These are phyloP conservation scores for Lamproptera curius DNA, from an alignment of 2,888 invertebrate genomes.

Conservation along the genomic window DNA sequence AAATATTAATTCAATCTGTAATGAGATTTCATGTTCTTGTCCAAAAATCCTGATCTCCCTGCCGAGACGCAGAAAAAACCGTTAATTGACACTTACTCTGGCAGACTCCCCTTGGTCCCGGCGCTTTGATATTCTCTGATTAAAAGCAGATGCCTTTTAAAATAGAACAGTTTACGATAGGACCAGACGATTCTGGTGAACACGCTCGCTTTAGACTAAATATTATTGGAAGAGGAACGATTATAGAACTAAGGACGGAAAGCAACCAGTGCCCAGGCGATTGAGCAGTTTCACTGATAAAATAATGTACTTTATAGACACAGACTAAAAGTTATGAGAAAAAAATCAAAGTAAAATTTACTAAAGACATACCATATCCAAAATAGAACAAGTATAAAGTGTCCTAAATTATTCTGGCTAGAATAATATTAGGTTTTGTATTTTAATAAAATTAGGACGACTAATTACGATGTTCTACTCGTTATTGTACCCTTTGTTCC, in stretches of 20 bases:
- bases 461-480: too few species aligned
- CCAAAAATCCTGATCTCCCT: not conserved
- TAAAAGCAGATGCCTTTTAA: constrained; percentile 41
- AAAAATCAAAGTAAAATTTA: too few species aligned
- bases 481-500: too few species aligned
- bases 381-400: too few species aligned
- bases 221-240: constrained; percentile 14
- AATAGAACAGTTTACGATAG: constrained; percentile 35
- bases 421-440: too few species aligned
- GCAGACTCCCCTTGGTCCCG: constrained; percentile 21
- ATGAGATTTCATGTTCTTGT: not conserved
- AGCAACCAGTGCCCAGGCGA: constrained; percentile 1
- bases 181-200: constrained; percentile 11
- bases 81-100: constrained; percentile 31
- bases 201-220: constrained; percentile 15
- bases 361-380: too few species aligned
- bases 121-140: constrained; percentile 33
- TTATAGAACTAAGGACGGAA: constrained; percentile 8
- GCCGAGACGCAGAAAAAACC: constrained; percentile 23
- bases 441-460: too few species aligned
- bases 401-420: too few species aligned
- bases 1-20: not conserved
- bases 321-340: too few species aligned
- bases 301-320: too few species aligned
- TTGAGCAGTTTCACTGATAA: too few species aligned